Conservation (phyloP, 2,797 vertebrate genomes). For the Phataginus tricuspis region DNA sequence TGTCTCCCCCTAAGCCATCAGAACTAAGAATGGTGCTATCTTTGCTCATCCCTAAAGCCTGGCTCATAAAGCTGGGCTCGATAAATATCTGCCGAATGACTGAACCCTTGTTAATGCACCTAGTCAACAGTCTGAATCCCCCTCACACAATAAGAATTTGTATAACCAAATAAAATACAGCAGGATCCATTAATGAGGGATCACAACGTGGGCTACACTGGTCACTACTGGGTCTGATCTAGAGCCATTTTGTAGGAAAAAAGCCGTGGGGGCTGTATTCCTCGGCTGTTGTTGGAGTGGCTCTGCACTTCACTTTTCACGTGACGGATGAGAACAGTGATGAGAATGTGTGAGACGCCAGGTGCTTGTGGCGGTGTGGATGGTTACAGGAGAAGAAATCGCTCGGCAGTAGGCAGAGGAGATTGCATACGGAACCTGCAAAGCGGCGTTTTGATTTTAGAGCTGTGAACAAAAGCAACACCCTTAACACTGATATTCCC, state of each 20-base stretch:
- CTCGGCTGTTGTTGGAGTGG: background rate
- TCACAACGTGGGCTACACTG: background rate
- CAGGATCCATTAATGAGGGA: background rate
- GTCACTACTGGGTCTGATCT: rapidly evolving
- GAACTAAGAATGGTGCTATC: background rate
- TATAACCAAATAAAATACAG: background rate
- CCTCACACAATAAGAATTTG: background rate
- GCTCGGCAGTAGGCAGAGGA: background rate
- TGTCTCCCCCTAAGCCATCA: background rate
- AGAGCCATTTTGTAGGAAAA: background rate
- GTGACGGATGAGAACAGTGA: rapidly evolving
- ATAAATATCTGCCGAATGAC: background rate
- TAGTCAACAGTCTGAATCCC: background rate
- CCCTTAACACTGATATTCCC: background rate
- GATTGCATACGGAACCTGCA: rapidly evolving
- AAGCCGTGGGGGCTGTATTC: rapidly evolving
- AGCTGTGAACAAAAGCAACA: background rate
- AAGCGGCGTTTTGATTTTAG: no score
- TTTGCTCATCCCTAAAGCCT: background rate
- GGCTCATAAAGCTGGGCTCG: background rate
- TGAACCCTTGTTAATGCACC: background rate
- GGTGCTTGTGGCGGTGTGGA: background rate
- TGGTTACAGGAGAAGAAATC: background rate
- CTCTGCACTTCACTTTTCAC: background rate
- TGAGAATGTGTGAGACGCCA: background rate